Percentiles rank a stretch among this genome's conserved stretches.
Evolutionary conservation across 2,797 vertebrate species (phyloP).

Genomic region (Cuculus canorus): DNA sequence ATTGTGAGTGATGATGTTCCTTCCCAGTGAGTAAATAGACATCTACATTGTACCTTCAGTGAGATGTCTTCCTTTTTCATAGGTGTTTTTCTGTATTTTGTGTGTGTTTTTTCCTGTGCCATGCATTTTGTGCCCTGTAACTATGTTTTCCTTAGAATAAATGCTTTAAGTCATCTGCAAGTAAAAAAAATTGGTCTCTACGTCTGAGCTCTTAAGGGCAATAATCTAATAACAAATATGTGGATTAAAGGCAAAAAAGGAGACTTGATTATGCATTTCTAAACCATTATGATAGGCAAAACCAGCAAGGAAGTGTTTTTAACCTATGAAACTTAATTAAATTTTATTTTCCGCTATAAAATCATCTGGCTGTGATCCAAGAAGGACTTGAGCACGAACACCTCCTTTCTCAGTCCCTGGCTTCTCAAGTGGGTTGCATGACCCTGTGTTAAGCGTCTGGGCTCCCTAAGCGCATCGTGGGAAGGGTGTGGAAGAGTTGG

Average conservation of each 20-base stretch:
- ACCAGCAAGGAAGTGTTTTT: conserved; percentile 24
- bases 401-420: background rate
- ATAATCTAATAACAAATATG: conserved; percentile 26
- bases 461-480: background rate
- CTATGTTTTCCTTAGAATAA: background rate
- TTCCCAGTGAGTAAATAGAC: background rate
- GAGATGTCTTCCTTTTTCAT: background rate
- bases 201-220: conserved; percentile 40
- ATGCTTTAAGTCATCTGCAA: conserved; percentile 9
- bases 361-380: background rate
- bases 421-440: background rate
- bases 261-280: conserved; percentile 42
- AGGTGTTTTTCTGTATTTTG: background rate
- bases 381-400: background rate
- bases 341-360: conserved; percentile 43
- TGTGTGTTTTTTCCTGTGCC: background rate
- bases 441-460: background rate
- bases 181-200: background rate
- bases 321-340: conserved; percentile 50
- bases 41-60: background rate
- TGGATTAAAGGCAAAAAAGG: conserved; percentile 18
- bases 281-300: conserved; percentile 38
- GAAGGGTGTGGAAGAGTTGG: background rate
- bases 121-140: background rate
- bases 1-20: background rate